Conservation (phyloP, 2,888 invertebrate genomes). For the Lepidocyrtinus sp. region DNA sequence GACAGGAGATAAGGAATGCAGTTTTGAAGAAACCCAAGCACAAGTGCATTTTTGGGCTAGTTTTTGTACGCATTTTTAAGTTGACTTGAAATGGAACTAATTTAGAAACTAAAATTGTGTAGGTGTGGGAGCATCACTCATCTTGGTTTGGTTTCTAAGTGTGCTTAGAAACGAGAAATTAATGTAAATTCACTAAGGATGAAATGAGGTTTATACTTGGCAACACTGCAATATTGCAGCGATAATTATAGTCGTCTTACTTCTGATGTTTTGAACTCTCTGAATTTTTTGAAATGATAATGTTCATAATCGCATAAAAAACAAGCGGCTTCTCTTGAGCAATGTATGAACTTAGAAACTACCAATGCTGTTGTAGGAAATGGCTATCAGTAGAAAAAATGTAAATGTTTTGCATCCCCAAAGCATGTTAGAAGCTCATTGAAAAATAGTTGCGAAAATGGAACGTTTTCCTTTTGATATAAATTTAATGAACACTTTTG, state of each 20-base stretch:
- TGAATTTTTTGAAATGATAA: not conserved
- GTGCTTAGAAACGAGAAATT: conserved; percentile 33
- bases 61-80: not conserved
- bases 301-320: not conserved
- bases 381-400: too few species aligned
- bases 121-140: conserved; percentile 1
- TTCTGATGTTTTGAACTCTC: not conserved
- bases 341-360: too few species aligned
- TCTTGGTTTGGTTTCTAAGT: not conserved
- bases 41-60: not conserved
- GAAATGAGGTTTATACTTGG: not conserved
- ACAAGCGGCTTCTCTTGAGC: too few species aligned
- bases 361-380: conserved; percentile 31
- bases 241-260: not conserved
- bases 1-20: not conserved
- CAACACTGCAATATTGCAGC: not conserved
- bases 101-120: not conserved
- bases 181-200: conserved; percentile 29
- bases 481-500: conserved; percentile 22
- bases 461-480: conserved; percentile 1
- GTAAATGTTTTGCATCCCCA: too few species aligned
- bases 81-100: conserved; percentile 3
- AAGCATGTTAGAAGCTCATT: not conserved
- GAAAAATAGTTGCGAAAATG: conserved; percentile 17
- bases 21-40: not conserved